Percentiles rank a stretch among this genome's conserved stretches.
Evolutionary conservation across 2,888 invertebrate genomes (phyloP).

Genomic region (Nomada fabriciana): DNA sequence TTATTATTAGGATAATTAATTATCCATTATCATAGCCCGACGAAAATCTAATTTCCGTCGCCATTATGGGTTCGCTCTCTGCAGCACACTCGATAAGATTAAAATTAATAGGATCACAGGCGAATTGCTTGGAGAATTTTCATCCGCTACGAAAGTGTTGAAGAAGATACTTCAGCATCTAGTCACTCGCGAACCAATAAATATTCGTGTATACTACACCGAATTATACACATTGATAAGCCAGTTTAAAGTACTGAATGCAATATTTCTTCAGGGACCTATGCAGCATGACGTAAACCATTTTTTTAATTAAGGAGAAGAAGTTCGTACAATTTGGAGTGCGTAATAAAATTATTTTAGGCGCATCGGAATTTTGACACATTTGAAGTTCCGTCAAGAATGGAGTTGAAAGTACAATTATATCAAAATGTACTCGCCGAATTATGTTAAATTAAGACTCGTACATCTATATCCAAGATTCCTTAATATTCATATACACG

Average conservation of each 20-base stretch:
- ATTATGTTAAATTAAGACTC: no score
- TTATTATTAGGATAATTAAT: constrained; percentile 48
- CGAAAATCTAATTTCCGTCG: constrained; percentile 49
- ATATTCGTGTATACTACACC: background rate
- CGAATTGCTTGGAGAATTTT: constrained; percentile 32
- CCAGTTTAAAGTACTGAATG: no score
- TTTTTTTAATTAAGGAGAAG: no score
- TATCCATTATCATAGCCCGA: constrained; percentile 45
- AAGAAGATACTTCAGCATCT: background rate
- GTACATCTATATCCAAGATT: no score
- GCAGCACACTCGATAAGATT: constrained; percentile 34
- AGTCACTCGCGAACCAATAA: background rate
- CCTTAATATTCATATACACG: no score
- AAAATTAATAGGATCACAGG: constrained; percentile 42
- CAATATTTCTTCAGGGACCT: no score
- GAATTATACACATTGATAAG: no score
- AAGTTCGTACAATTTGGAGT: background rate
- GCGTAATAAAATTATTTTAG: background rate
- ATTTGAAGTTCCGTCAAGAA: no score
- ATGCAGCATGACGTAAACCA: no score
- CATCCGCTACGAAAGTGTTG: background rate
- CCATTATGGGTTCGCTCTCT: constrained; percentile 30
- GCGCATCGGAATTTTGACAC: no score
- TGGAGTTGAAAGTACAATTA: no score
- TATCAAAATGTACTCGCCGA: no score